Evolutionary conservation across 2,888 invertebrate species (phyloP), one percentile per base, ranked within the genome.

Genomic region (Beris morrisii): DNA sequence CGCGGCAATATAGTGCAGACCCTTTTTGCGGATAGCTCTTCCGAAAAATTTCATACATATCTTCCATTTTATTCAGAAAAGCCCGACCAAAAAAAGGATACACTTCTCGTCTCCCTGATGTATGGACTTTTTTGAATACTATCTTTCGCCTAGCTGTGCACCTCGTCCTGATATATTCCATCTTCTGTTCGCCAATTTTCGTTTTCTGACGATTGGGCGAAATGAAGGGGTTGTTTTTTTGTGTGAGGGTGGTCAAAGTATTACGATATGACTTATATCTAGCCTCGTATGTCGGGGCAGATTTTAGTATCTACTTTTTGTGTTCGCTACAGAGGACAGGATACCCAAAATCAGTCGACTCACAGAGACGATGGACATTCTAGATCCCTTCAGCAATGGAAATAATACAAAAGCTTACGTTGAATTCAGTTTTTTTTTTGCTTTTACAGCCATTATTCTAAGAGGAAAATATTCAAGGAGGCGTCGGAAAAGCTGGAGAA

Each of bases 141-240:
- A 38, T 38, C 5, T 38, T 9, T 38, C 7, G 38, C 38, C 9
- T 38, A 38, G 9, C 22, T 22, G 22, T 22, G 22, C 5, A 38
- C 38, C 38, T 5, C 28, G 44, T 58, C 12, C 30, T 45, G 5
- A 56, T 46, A 59, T 59, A 30, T 30, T 59, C 48, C 58, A 7
- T 38, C 9, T 59, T 59, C 46, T 48, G 30, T 59, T 59, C 13
- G 48, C 45, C 46, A 59, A 46, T 46, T 59, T 59, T 13, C 58
- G 58, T 59, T 59, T 59, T 59, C 58, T 59, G 58, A 59, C 30
- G 48, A 59, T 59, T 59, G 46, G 58, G 46, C 48, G n/a, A 30
- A 46, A 13, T 13, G 48, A 6, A 56, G 54, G 54, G 12, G 31
- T n/a, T 31, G 56, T 38, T 38, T 38, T 44, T 22, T n/a, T 31